Evolutionary conservation across 2,888 invertebrate genomes (phyloP), one percentile per base, ranked within the genome.

Genomic region (Ptilodon capucinus): DNA sequence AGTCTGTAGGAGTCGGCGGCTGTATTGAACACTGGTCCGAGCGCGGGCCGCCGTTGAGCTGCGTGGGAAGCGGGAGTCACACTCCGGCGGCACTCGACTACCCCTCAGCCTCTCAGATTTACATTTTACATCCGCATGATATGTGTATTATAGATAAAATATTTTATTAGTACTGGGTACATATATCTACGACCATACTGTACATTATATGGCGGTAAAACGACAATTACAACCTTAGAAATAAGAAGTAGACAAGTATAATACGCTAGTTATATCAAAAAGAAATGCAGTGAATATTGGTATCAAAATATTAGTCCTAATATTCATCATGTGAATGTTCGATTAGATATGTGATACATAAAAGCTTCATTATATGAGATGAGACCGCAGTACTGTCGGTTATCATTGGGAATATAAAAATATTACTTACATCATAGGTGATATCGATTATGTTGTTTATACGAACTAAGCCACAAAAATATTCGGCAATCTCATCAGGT

Each of bases 271-370:
- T 78, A 80, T 83, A 84, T 80, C 55, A 82, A 86, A 85, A 86
- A 68, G 68, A 88, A 87, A 86, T 80, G 84, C 81, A 77, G 83
- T 84, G 86, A 90, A 90, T 86, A 90, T 86, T 78, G 75, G 75
- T 91, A 91, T 90, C 89, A 91, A 91, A 91, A 91, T 81, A 81
- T 88, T 86, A 86, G 72, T 71, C 74, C 81, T 87, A 86, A 84
- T 81, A 81, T 81, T 67, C 69, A 80, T 78, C 62, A 79, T 81
- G 85, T 79, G 78, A 77, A 76, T 67, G 76, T 75, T 79, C 66
- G 79, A 79, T 81, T 83, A 86, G 91, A 90, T 90, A 91, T 91
- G 90, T 90, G 87, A 84, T 83, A 85, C 75, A 74, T 57, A 61
- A 79, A 86, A 85, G 83, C 80, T 72, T 81, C 64, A 69, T 59